These are phyloP conservation scores for Caradrina clavipalpis DNA, from an alignment of 2,888 invertebrate species.

Conservation along the genomic window DNA sequence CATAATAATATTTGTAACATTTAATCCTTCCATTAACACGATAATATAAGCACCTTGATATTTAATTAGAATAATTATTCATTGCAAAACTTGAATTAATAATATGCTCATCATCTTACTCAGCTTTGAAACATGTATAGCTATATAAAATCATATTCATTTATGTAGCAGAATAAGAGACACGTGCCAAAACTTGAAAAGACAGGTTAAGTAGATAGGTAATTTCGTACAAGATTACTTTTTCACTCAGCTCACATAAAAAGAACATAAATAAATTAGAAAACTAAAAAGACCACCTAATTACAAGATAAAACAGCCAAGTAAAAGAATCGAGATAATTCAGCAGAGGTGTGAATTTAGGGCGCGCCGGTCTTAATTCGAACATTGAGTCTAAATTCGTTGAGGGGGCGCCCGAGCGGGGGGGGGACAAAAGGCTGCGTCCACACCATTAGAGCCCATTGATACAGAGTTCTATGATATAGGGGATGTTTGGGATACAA, in stretches of 20 bases:
- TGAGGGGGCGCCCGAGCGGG: conserved; percentile 68
- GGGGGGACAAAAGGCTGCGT: conserved; percentile 76
- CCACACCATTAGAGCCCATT: conserved; percentile 84
- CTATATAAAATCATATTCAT: background rate
- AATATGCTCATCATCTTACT: background rate
- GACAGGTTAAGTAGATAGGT: background rate
- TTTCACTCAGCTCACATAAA: conserved; percentile 7
- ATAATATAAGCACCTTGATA: conserved; percentile 35
- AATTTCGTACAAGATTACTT: conserved; percentile 3
- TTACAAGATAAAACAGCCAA: conserved; percentile 30
- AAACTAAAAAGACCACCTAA: conserved; percentile 15
- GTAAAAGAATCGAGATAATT: conserved; percentile 62
- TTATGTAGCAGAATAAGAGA: background rate
- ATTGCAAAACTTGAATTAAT: conserved; percentile 25
- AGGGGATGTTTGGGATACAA: conserved; percentile 72
- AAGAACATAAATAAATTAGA: conserved; percentile 16
- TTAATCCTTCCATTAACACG: conserved; percentile 13
- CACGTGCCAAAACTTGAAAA: background rate
- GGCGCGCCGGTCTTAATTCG: conserved; percentile 72
- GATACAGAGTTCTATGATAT: conserved; percentile 79
- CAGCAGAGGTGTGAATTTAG: conserved; percentile 71
- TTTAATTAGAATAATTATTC: conserved; percentile 34
- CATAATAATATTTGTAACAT: background rate
- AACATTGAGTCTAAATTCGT: conserved; percentile 68
- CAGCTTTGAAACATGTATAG: background rate